A percentile compares a stretch with the other conserved stretches of the same genome.
phyloP scores from a whole-genome alignment of 2,797 vertebrate genomes.

The Xiphorhynchus erythropygius region DNA sequence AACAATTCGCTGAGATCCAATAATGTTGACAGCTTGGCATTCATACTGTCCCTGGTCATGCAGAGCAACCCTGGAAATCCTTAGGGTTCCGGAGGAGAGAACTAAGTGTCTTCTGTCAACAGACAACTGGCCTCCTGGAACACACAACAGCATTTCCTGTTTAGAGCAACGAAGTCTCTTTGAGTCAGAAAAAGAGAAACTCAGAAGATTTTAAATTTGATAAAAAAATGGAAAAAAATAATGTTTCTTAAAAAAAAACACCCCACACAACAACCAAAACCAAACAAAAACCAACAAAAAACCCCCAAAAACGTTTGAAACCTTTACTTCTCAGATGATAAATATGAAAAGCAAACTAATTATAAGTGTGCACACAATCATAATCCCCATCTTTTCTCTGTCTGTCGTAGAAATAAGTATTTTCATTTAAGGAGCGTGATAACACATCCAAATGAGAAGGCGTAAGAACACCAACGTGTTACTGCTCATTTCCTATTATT shows the following conservation, averaged over 20 bases:
- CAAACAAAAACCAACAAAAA: too few relatives aligned
- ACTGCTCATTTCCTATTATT: background rate
- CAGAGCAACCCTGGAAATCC: conserved; percentile 88
- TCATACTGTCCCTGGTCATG: conserved; percentile 97
- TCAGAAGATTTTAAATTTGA: background rate
- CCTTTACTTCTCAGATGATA: background rate
- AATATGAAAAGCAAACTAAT: background rate
- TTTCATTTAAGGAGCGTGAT: background rate
- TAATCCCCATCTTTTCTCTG: background rate
- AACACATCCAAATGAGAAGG: background rate
- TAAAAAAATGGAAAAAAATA: background rate
- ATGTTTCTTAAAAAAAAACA: background rate
- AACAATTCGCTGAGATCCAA: conserved; percentile 83
- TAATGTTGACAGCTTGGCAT: conserved; percentile 93
- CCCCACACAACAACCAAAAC: too few relatives aligned
- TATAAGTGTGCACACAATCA: background rate
- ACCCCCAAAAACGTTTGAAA: background rate
- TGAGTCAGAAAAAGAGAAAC: background rate
- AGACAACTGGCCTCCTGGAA: conserved; percentile 87
- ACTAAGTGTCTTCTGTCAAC: conserved; percentile 90
- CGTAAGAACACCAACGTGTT: background rate
- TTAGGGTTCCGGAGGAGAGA: conserved; percentile 87
- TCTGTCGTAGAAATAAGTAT: background rate
- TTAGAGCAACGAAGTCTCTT: background rate
- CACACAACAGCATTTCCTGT: background rate